Evolutionary conservation across 2,888 invertebrate genomes (phyloP).

Genomic region (Rhamphomyia laevipes): DNA sequence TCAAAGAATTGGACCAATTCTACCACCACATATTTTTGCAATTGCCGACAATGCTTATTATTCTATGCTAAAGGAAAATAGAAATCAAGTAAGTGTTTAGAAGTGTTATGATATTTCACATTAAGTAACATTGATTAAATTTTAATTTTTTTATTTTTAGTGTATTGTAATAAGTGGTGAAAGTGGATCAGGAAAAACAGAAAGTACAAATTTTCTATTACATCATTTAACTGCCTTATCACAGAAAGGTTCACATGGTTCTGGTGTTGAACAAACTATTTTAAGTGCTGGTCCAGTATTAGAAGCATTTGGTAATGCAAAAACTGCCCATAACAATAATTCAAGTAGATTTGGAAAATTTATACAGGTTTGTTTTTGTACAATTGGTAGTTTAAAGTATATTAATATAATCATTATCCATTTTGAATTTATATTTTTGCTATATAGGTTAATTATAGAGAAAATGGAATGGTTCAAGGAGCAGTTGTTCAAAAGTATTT

Average conservation of each 20-base stretch:
- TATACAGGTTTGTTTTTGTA: conserved; percentile 58
- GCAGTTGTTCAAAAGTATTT: conserved; percentile 95
- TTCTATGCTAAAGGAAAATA: conserved; percentile 82
- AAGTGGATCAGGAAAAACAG: conserved; percentile 93
- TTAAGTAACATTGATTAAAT: neutral
- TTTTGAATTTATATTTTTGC: neutral
- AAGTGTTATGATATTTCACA: neutral
- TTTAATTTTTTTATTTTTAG: conserved; percentile 16
- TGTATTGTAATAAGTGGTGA: conserved; percentile 94
- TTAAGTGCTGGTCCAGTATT: conserved; percentile 91
- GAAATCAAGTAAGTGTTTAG: conserved; percentile 47
- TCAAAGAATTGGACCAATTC: conserved; percentile 75
- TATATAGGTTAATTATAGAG: conserved; percentile 73
- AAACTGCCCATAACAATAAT: conserved; percentile 95
- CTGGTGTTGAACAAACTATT: conserved; percentile 94
- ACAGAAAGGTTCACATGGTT: conserved; percentile 87
- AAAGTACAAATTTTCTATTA: conserved; percentile 88
- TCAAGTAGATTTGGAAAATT: conserved; percentile 96
- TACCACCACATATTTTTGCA: conserved; percentile 95
- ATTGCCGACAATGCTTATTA: conserved; percentile 91
- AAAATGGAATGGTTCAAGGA: conserved; percentile 97
- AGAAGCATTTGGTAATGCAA: conserved; percentile 98
- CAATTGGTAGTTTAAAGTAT: no score
- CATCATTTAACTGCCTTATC: conserved; percentile 91
- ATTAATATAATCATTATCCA: neutral